Conservation (phyloP, 2,113 vertebrate species). For the Progne subis region DNA sequence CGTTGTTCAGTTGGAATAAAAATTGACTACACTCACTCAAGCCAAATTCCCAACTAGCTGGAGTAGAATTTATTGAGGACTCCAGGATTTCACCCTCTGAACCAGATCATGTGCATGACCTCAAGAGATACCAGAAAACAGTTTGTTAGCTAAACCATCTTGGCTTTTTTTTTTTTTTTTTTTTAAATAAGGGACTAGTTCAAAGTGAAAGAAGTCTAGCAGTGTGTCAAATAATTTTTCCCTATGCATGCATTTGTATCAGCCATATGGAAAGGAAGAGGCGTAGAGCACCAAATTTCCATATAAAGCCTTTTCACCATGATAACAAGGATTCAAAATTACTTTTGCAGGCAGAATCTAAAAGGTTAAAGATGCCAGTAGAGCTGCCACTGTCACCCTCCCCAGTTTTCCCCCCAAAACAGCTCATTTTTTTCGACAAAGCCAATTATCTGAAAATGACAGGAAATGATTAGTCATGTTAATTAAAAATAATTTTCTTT, state of each 20-base stretch:
- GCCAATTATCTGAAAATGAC: constrained; percentile 65
- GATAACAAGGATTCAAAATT: background rate
- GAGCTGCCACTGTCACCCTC: background rate
- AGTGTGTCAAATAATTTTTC: background rate
- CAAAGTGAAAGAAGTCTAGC: constrained; percentile 10
- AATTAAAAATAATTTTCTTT: constrained; percentile 78
- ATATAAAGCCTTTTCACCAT: background rate
- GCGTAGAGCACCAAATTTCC: background rate
- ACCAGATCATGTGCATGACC: background rate
- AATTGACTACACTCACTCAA: background rate
- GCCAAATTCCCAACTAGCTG: background rate
- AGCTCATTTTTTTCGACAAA: constrained; percentile 49
- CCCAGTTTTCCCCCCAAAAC: background rate
- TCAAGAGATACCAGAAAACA: constrained; percentile 16
- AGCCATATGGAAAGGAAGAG: constrained; percentile 24
- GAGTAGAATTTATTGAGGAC: background rate
- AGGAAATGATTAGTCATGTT: constrained; percentile 75
- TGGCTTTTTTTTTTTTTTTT: background rate
- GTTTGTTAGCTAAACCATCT: constrained; percentile 23
- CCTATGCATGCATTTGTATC: background rate
- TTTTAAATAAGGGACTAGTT: background rate
- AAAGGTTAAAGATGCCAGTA: background rate
- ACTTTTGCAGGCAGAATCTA: background rate
- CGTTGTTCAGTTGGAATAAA: background rate
- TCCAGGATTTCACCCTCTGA: background rate